A percentile compares a stretch with the other conserved stretches of the same genome.
phyloP scores from a whole-genome alignment of 1,140 invertebrate species.

The Panagrolaimus sp. region DNA sequence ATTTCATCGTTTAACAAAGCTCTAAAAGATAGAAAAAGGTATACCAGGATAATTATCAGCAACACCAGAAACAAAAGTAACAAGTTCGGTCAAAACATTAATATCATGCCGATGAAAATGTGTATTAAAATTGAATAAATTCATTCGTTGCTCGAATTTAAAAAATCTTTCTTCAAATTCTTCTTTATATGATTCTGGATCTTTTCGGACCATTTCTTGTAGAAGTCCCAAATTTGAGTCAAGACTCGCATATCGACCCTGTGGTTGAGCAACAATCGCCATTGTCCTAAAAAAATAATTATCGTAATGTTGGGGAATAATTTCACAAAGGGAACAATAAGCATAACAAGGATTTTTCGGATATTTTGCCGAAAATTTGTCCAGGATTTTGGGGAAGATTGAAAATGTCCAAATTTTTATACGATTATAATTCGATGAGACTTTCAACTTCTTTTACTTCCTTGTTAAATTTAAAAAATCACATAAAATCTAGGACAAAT shows the following conservation, averaged over 20 bases:
- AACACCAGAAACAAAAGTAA: conserved; percentile 38
- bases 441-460: too few species aligned
- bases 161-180: conserved; percentile 55
- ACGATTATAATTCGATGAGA: too few species aligned
- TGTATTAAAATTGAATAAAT: conserved; percentile 55
- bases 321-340: too few species aligned
- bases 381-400: too few species aligned
- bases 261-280: neutral
- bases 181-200: conserved; percentile 54
- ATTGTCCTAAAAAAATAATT: neutral
- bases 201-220: conserved; percentile 49
- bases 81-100: conserved; percentile 43
- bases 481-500: too few species aligned
- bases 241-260: conserved; percentile 9
- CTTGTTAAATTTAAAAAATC: too few species aligned
- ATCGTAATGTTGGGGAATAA: too few species aligned
- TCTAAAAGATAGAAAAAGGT: too few species aligned
- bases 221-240: conserved; percentile 49
- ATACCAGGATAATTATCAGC: conserved; percentile 47
- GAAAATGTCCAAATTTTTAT: too few species aligned
- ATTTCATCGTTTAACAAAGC: neutral
- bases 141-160: conserved; percentile 52
- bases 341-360: too few species aligned
- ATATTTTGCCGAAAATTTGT: too few species aligned
- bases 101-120: conserved; percentile 48